These are phyloP conservation scores for Pseudomyrmex sp. DNA, from an alignment of 1,140 invertebrate species.

Conservation along the genomic window DNA sequence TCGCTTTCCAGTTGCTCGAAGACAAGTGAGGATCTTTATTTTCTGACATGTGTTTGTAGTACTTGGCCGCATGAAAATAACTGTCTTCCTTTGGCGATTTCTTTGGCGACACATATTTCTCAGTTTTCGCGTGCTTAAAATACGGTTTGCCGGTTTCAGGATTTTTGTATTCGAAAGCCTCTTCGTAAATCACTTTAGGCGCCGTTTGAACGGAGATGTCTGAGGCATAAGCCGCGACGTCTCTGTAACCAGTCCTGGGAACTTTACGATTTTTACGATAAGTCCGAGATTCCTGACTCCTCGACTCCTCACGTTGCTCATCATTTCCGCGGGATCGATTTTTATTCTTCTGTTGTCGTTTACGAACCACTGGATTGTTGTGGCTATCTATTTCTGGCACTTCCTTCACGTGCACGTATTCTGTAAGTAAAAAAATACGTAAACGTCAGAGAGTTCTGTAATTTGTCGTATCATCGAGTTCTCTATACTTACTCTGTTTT, in stretches of 20 bases:
- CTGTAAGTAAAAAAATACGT: conserved; percentile 60
- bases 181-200: conserved; percentile 53
- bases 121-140: conserved; percentile 47
- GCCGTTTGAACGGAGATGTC: conserved; percentile 21
- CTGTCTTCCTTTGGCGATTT: conserved; percentile 57
- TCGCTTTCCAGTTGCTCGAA: conserved; percentile 65
- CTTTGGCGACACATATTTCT: conserved; percentile 39
- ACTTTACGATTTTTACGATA: conserved; percentile 29
- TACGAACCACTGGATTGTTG: neutral
- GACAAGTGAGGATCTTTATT: conserved; percentile 67
- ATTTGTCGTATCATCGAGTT: too few species aligned
- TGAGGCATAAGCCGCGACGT: conserved; percentile 59
- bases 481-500: conserved; percentile 71
- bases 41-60: conserved; percentile 67
- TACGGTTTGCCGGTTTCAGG: conserved; percentile 47
- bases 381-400: conserved; percentile 67
- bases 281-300: conserved; percentile 5
- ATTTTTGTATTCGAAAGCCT: conserved; percentile 73
- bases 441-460: neutral
- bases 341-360: conserved; percentile 5
- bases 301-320: conserved; percentile 7
- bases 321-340: conserved; percentile 16
- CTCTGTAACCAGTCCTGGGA: conserved; percentile 27
- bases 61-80: conserved; percentile 58
- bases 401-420: conserved; percentile 68